Conservation (phyloP, 2,113 vertebrate genomes). For the Thomomys bottae region DNA sequence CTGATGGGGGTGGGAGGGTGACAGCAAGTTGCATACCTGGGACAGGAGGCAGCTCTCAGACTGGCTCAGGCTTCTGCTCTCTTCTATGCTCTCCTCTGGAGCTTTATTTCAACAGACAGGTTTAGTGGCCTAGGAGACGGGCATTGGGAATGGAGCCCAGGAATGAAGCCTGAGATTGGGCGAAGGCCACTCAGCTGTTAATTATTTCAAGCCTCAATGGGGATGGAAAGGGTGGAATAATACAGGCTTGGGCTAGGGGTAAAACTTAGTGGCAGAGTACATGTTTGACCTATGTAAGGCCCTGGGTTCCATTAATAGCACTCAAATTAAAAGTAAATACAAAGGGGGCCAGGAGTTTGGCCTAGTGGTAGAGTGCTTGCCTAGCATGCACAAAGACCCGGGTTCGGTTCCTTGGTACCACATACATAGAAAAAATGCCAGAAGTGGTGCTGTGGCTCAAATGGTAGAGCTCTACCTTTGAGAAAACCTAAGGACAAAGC, state of each 20-base stretch:
- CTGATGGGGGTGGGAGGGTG: not conserved
- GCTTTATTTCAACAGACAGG: not conserved
- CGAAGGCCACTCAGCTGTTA: constrained; percentile 73
- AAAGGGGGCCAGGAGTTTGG: too few relatives aligned
- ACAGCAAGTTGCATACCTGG: constrained; percentile 44
- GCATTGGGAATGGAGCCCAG: constrained; percentile 62
- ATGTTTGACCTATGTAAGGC: not conserved
- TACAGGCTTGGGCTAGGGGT: not conserved
- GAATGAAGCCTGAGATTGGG: not conserved
- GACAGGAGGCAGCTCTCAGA: not conserved
- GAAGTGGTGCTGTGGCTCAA: too few relatives aligned
- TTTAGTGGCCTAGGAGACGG: constrained; percentile 77
- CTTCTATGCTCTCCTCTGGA: not conserved
- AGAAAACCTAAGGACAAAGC: too few relatives aligned
- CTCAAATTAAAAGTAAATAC: not conserved
- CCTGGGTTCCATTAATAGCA: not conserved
- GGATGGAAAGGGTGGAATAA: not conserved
- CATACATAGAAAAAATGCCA: too few relatives aligned
- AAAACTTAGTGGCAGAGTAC: not conserved
- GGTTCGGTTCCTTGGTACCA: too few relatives aligned
- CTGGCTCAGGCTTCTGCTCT: not conserved
- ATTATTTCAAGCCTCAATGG: constrained; percentile 63
- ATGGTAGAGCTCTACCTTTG: too few relatives aligned
- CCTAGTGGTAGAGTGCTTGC: too few relatives aligned
- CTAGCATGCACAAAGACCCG: too few relatives aligned